phyloP scores from a whole-genome alignment of 2,888 invertebrate genomes.

The Dynastes grantii region DNA sequence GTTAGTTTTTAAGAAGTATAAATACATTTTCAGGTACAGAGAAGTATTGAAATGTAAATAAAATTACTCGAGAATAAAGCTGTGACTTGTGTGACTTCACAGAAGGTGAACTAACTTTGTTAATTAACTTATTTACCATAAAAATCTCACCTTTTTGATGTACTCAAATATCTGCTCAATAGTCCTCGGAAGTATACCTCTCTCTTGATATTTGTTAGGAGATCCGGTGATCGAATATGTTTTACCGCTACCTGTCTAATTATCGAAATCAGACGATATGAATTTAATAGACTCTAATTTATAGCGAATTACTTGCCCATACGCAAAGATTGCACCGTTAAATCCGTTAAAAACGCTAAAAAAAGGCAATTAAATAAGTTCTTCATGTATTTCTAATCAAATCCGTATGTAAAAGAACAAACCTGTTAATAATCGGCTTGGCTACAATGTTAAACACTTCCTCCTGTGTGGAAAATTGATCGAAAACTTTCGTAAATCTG shows the following conservation, averaged over 20 bases:
- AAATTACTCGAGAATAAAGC: no score
- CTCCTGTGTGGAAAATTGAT: slow-evolving; percentile 66
- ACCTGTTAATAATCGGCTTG: slow-evolving; percentile 72
- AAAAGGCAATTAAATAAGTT: slow-evolving; percentile 54
- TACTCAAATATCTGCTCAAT: slow-evolving; percentile 71
- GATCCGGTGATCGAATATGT: slow-evolving; percentile 73
- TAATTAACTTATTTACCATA: not conserved
- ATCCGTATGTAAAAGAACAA: slow-evolving; percentile 50
- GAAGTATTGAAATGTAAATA: no score
- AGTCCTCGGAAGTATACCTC: slow-evolving; percentile 73
- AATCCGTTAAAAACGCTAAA: slow-evolving; percentile 72
- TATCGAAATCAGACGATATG: slow-evolving; percentile 44
- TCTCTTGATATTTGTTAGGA: slow-evolving; percentile 66
- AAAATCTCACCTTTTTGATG: slow-evolving; percentile 66
- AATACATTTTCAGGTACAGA: no score
- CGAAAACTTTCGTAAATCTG: slow-evolving; percentile 72
- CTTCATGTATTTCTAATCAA: not conserved
- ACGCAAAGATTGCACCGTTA: slow-evolving; percentile 74
- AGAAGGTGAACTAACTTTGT: no score
- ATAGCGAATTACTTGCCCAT: slow-evolving; percentile 70
- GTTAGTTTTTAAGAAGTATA: no score
- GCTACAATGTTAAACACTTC: slow-evolving; percentile 71
- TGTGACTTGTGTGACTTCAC: no score
- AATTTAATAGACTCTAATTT: not conserved
- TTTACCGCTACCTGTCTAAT: slow-evolving; percentile 74